phyloP scores from a whole-genome alignment of 2,888 invertebrate species.

The Harpalus rubripes region DNA sequence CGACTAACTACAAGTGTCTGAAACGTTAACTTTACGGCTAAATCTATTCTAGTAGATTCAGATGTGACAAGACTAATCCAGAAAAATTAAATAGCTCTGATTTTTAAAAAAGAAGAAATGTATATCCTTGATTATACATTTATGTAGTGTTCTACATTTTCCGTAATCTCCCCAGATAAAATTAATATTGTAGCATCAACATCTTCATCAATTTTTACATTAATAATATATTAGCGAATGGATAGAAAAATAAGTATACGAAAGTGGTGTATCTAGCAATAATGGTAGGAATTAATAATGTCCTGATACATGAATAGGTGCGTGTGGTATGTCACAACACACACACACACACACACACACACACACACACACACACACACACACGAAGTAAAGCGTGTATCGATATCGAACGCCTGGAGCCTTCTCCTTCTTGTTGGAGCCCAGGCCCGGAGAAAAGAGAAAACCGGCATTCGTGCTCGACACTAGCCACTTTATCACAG shows the following conservation, averaged over 20 bases:
- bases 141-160: not conserved
- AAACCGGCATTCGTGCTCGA: conserved; percentile 14
- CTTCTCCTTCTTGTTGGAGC: not conserved
- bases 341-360: not conserved
- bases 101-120: not conserved
- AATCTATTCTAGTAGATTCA: too few species aligned
- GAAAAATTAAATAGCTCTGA: not conserved
- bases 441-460: not conserved
- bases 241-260: not conserved
- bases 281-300: not conserved
- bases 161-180: not conserved
- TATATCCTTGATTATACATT: too few species aligned
- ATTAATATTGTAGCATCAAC: not conserved
- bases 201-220: not conserved
- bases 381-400: conserved; percentile 54
- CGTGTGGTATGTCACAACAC: conserved; percentile 45
- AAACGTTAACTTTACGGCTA: too few species aligned
- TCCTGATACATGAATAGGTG: not conserved
- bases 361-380: not conserved
- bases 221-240: not conserved
- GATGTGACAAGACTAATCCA: too few species aligned
- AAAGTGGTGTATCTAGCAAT: not conserved
- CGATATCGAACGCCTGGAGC: conserved; percentile 43
- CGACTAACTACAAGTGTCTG: too few species aligned
- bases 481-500: conserved; percentile 70